Evolutionary conservation across 2,797 vertebrate genomes (phyloP).

Genomic region (Emydoidea blandingii): DNA sequence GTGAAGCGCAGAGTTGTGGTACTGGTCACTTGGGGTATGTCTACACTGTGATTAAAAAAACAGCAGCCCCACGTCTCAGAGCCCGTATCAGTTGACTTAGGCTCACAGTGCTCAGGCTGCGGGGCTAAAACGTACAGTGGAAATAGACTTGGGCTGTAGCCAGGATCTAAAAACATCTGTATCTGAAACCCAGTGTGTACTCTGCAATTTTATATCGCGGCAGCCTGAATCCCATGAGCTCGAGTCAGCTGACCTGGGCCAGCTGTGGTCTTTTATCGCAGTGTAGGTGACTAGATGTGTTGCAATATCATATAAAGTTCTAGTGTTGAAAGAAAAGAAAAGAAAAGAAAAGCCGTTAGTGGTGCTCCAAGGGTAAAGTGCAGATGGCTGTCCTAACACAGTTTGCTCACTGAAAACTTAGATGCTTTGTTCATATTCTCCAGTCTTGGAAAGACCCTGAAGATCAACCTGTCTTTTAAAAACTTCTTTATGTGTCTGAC

Average conservation of each 20-base stretch:
- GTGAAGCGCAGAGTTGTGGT: neutral
- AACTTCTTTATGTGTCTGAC: neutral
- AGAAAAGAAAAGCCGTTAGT: neutral
- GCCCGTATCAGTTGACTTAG: neutral
- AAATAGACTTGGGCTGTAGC: neutral
- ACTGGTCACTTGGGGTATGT: neutral
- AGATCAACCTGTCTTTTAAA: neutral
- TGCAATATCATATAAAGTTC: neutral
- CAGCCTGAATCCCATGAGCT: neutral
- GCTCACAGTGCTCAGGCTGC: neutral
- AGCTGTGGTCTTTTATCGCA: neutral
- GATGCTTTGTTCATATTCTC: neutral
- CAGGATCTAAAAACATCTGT: neutral
- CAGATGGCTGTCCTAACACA: neutral
- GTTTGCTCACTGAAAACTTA: neutral
- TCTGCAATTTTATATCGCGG: neutral
- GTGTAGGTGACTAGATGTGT: neutral
- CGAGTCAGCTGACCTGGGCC: neutral
- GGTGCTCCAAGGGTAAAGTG: neutral
- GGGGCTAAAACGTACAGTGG: neutral
- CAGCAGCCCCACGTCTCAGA: neutral
- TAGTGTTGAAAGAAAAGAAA: too few relatives aligned
- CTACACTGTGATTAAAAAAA: neutral
- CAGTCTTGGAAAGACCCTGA: neutral
- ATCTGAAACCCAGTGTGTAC: neutral